Base-by-base conservation (phyloP, 1,140 invertebrate genomes). In the Heliothis virescens region DNA sequence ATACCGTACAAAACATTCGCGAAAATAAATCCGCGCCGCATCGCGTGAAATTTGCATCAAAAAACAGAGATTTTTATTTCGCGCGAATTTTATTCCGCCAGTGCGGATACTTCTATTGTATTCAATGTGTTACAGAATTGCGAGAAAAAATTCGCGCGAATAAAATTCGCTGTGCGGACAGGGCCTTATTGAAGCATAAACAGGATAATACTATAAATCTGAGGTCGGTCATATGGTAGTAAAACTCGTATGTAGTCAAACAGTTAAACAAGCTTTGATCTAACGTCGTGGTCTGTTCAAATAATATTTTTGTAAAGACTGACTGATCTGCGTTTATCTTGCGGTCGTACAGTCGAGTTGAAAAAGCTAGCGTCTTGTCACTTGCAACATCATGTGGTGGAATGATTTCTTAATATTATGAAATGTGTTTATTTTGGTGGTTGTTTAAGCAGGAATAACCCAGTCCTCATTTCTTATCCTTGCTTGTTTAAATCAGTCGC, bases 171-270 rank as follows among this genome's bases (percentile, higher is more conserved):
- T n/a, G n/a, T n/a, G n/a, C n/a, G n/a, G n/a, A n/a, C n/a, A n/a
- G n/a, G n/a, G n/a, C n/a, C n/a, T n/a, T 85, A 84, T 82, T 84
- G 84, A 86, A 83, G 85, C 86, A 83, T 89, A 86, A 86, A 88
- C 82, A 83, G 84, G 86, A 87, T 86, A 86, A 86, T 84, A 83
- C 83, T 80, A 80, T 87, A 87, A 87, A 86, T 86, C 85, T 83
- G 80, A 84, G 85, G 81, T 84, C 77, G 80, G 80, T 88, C 84
- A 84, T 85, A 84, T 88, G 80, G 78, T 52, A 18, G 55, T 77
- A 75, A 26, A 55, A 63, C 34, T 60, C 71, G 72, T 79, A 60
- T 55, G 63, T 77, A 75, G 62, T 69, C 26, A 80, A 75, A 71
- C 62, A 73, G 52, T 72, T 29, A 77, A 72, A 72, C 65, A 72